Evolutionary conservation across 2,797 vertebrate species (phyloP), one percentile per base, ranked within the genome.

Genomic region (Bradypus variegatus): DNA sequence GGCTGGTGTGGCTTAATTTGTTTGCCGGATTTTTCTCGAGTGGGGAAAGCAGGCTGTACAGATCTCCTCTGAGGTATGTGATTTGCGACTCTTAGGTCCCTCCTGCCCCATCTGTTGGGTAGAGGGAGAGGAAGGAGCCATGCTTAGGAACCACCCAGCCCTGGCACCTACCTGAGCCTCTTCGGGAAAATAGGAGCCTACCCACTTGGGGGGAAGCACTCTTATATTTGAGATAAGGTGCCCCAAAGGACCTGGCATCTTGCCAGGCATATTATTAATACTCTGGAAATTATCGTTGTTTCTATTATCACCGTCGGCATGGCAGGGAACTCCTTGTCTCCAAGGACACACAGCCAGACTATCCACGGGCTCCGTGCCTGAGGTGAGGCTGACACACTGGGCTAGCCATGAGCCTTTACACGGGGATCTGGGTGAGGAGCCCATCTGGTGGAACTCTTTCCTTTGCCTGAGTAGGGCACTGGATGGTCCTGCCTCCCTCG

Each of bases 11-110:
- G 76, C 83, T 93, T 94, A 76, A 93, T 94, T 95, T 94, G 89
- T 94, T 94, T 87, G 91, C 88, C 2, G 38, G 75, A n/a, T 91
- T 87, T 95, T 94, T 91, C 92, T 94, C 14, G 7, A 89, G 86
- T 78, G 3, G 64, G 53, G 87, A 75, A 90, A 92, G 92, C 27
- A 33, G 48, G 33, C 67, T 79, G 29, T 64, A 84, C 85, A 58
- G 69, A 50, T 93, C 64, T 92, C 73, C 65, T 90, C 76, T 70
- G 60, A 79, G 19, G 45, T 67, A 2, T 48, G 72, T 93, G 86
- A 91, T 69, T 86, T 84, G 93, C 9, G 38, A 50, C 76, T 79
- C 72, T 82, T 53, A 36, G 38, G 85, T 89, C 23, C 50, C 76
- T 69, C 69, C 70, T 21, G 23, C 31, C 36, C 31, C 48, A 29